A percentile compares a stretch with the other conserved stretches of the same genome.
Conservation (phyloP, 92 coral and sea anemone genomes). For the Zoanthus sociatus region DNA sequence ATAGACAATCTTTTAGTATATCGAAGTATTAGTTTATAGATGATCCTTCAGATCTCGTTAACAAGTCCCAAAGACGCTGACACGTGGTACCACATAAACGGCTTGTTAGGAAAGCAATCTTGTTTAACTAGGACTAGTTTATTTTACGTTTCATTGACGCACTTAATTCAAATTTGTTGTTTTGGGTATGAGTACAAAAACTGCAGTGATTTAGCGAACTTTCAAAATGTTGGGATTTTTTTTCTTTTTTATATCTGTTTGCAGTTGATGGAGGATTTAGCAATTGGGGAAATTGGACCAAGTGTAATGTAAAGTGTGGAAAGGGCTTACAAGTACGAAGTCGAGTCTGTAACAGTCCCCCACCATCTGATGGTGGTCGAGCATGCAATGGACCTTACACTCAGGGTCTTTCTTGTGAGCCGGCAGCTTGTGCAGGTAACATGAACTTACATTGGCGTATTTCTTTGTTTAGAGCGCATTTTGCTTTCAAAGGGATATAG, state of each 20-base stretch:
- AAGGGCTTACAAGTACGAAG: slow-evolving; percentile 77
- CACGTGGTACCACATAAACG: no score
- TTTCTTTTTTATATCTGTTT: neutral
- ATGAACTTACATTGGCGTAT: neutral
- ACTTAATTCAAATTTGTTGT: neutral
- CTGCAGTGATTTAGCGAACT: neutral
- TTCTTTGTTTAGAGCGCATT: neutral
- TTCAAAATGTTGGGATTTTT: neutral
- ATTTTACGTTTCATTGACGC: neutral
- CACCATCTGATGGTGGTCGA: slow-evolving; percentile 87
- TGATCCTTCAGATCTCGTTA: no score
- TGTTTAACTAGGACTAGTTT: no score
- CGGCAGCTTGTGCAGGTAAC: slow-evolving; percentile 89
- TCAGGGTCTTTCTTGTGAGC: slow-evolving; percentile 78
- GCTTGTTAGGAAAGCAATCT: no score
- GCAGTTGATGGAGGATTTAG: slow-evolving; percentile 93
- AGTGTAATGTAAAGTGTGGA: slow-evolving; percentile 85
- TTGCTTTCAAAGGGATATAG: neutral
- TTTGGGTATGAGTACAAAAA: neutral
- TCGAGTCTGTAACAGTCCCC: slow-evolving; percentile 83
- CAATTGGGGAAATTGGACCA: slow-evolving; percentile 90
- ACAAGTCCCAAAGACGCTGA: no score
- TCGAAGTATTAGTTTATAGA: slow-evolving; percentile 65
- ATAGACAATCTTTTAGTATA: slow-evolving; percentile 65
- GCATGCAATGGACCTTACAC: slow-evolving; percentile 85